Base-by-base conservation (phyloP, 2,113 vertebrate species). In the Suricata suricatta region DNA sequence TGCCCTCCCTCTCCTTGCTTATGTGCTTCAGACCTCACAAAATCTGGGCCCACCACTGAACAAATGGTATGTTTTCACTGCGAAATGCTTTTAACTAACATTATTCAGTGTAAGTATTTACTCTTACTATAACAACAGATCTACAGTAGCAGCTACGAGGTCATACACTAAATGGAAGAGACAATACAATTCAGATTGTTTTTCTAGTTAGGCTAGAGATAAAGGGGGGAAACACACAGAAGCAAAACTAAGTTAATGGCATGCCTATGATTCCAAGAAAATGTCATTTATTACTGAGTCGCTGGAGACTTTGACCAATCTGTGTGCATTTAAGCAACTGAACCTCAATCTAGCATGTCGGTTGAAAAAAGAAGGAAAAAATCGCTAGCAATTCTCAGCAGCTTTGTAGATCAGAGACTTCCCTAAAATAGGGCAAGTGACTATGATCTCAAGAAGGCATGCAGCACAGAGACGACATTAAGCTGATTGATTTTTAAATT, bases 401-500 rank as follows among this genome's bases (percentile, higher is more conserved):
- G 77, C 47, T 94, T 85, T 60, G 27, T 60, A 57, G n/a, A 41
- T 33, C 60, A 68, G 90, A 35, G 47, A n/a, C n/a, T 90, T 23
- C 23, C 47, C 93, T 76, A 90, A 23, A 93, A 80, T 21, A 60
- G 90, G 72, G 0, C 7, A 90, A 50, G 47, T 83, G 29, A 13
- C 88, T 81, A 44, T 27, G 82, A 29, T 92, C 79, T 95, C 90
- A 9, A 54, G 52, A 29, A 90, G 44, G 66, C 83, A 66, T 38
- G 17, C 3, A 50, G 33, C 29, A 88, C 7, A 31, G 38, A 23
- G 69, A 95, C 93, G 90, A 80, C 96, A 96, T 60, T 95, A 96
- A 95, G 93, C 0, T 0, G 88, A 97, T 79, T 84, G 96, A 91
- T 74, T 98, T 93, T 94, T 68, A 84, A 97, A 87, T 44, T 84